Percentiles rank a stretch among this genome's conserved stretches.
phyloP scores from a whole-genome alignment of 2,888 invertebrate species.

The Pharmacophagus antenor region DNA sequence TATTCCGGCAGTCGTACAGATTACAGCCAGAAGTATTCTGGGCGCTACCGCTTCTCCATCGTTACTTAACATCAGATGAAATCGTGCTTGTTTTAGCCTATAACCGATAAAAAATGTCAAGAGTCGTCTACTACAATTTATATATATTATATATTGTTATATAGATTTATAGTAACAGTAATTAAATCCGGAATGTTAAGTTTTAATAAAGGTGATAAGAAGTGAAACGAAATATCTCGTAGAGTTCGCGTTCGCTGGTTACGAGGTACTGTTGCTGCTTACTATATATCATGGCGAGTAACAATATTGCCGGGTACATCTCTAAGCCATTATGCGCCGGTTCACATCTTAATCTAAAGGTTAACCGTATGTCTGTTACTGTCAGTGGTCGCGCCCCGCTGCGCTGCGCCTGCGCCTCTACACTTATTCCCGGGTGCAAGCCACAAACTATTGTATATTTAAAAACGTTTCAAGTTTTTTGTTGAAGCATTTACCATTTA shows the following conservation, averaged over 20 bases:
- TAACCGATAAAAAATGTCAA: no score
- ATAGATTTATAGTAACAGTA: no score
- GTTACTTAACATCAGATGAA: no score
- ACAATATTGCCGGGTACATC: constrained; percentile 43
- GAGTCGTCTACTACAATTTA: no score
- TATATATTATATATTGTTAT: no score
- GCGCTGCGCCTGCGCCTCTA: constrained; percentile 52
- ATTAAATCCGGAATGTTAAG: no score
- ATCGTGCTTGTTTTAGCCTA: no score
- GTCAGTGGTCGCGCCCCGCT: constrained; percentile 78
- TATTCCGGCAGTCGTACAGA: no score
- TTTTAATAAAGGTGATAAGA: no score
- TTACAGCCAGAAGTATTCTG: no score
- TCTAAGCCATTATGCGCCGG: constrained; percentile 67
- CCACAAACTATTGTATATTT: constrained; percentile 7
- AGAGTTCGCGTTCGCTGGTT: neutral
- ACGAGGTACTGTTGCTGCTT: constrained; percentile 6
- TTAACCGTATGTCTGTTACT: constrained; percentile 75
- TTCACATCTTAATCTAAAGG: constrained; percentile 80
- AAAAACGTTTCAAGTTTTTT: neutral
- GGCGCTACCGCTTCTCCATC: no score
- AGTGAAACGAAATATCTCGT: neutral
- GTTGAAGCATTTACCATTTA: neutral
- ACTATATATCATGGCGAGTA: constrained; percentile 23
- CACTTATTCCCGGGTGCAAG: constrained; percentile 33